Evolutionary conservation across 2,888 invertebrate genomes (phyloP), one percentile per base, ranked within the genome.

Genomic region (Agrochola lota): DNA sequence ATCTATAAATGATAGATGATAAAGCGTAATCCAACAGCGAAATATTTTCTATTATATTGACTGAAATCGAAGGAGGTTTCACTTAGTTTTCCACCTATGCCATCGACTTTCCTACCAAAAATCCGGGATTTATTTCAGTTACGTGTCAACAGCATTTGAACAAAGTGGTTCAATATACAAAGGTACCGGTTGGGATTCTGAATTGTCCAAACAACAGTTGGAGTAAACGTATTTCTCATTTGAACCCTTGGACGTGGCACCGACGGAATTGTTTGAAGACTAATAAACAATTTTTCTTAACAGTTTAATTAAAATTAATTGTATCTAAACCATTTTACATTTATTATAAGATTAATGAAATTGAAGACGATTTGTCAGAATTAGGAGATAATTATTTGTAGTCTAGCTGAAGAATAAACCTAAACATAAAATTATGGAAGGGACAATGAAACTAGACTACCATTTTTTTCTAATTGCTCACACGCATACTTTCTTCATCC

Each of bases 61-160:
- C 81, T 87, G 77, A 75, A 86, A 78, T 80, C 72, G 76, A 68
- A 70, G 63, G 30, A 87, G 77, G 81, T 86, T 88, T 79, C 77
- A 78, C 76, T 86, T 78, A 74, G 83, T 80, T 82, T 78, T 73
- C 40, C 63, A 76, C 64, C 77, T 81, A 83, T 89, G 84, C 84
- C 71, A 74, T 83, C 74, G 87, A 85, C 84, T 83, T 83, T 81
- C 71, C 75, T 81, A 73, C 81, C 86, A 80, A 88, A 89, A 87
- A 83, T 82, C 88, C 85, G 82, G 91, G 90, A 92, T 92, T 93
- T 93, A 91, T 93, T 92, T 90, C 92, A 92, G 91, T 91, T 90
- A 89, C 87, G 88, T 88, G 89, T 90, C 88, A 85, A 82, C 89
- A 84, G 87, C 82, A 88, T 90, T 85, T 79, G 87, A 87, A 90